A percentile compares a stretch with the other conserved stretches of the same genome.
Conservation (phyloP, 2,113 vertebrate species). For the Catharus bicknelli region DNA sequence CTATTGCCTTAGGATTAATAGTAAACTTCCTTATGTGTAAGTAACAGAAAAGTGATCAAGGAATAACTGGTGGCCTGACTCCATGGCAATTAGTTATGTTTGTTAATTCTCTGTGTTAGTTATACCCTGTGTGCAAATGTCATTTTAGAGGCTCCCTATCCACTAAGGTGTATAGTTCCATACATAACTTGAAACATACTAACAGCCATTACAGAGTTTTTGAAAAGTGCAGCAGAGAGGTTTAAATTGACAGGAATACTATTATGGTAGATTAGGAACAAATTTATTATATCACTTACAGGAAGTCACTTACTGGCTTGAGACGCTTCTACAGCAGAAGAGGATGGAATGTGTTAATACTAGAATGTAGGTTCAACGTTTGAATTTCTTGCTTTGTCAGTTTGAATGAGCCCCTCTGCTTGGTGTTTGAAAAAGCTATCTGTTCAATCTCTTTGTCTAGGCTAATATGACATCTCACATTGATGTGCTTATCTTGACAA, state of each 20-base stretch:
- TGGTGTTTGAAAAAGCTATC: slow-evolving; percentile 52
- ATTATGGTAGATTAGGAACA: neutral
- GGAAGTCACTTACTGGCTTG: slow-evolving; percentile 7
- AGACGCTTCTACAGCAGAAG: neutral
- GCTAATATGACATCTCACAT: slow-evolving; percentile 37
- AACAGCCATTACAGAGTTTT: neutral
- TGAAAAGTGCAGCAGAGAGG: neutral
- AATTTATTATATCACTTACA: neutral
- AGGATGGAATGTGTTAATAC: neutral
- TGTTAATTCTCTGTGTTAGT: neutral
- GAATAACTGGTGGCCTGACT: neutral
- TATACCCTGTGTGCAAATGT: neutral
- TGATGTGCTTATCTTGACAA: slow-evolving; percentile 61
- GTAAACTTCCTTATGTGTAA: neutral
- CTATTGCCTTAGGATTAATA: neutral
- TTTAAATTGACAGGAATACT: slow-evolving; percentile 13
- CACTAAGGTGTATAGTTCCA: neutral
- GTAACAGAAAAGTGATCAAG: neutral
- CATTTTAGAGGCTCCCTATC: neutral
- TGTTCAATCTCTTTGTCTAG: slow-evolving; percentile 50
- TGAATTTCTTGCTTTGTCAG: slow-evolving; percentile 56
- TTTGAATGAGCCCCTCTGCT: slow-evolving; percentile 63
- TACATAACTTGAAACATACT: neutral
- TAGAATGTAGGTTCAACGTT: neutral
- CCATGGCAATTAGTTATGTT: neutral